Conservation (phyloP, 2,888 invertebrate species). For the Tiphia femorata region DNA sequence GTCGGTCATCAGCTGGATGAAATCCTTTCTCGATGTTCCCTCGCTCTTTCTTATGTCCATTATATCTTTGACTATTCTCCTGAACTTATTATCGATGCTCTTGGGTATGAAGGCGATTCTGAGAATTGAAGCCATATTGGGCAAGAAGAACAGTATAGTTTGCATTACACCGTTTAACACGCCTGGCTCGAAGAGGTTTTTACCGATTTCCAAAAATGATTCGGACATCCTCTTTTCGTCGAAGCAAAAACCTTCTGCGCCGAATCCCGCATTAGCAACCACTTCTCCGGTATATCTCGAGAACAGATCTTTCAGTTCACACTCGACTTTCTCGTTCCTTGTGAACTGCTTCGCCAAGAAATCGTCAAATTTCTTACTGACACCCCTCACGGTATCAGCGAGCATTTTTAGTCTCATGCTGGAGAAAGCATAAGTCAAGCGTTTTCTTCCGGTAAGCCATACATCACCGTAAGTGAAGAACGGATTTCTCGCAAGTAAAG, state of each 20-base stretch:
- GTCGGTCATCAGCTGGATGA: constrained; percentile 69
- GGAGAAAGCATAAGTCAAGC: constrained; percentile 38
- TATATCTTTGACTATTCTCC: constrained; percentile 38
- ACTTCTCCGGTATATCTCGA: constrained; percentile 50
- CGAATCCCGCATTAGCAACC: constrained; percentile 47
- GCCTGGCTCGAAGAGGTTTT: constrained; percentile 41
- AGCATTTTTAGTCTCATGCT: constrained; percentile 42
- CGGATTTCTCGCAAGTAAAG: constrained; percentile 49
- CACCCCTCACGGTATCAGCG: constrained; percentile 37
- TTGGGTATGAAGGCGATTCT: constrained; percentile 30
- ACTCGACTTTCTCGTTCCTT: constrained; percentile 1
- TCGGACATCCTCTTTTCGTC: constrained; percentile 25
- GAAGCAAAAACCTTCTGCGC: constrained; percentile 53
- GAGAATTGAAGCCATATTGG: constrained; percentile 24
- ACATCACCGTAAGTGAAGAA: constrained; percentile 46
- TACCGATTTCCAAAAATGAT: constrained; percentile 29
- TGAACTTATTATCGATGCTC: constrained; percentile 45
- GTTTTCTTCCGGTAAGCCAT: constrained; percentile 44
- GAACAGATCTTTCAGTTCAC: constrained; percentile 47
- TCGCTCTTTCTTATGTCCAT: constrained; percentile 44
- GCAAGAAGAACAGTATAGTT: constrained; percentile 27
- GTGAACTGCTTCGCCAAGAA: constrained; percentile 26
- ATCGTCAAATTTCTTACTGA: constrained; percentile 40
- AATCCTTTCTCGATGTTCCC: constrained; percentile 65
- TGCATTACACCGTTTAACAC: constrained; percentile 19